A percentile compares a stretch with the other conserved stretches of the same genome.
These are phyloP conservation scores for Perca schrenkii DNA, from an alignment of 2,113 vertebrate genomes.

Conservation along the genomic window DNA sequence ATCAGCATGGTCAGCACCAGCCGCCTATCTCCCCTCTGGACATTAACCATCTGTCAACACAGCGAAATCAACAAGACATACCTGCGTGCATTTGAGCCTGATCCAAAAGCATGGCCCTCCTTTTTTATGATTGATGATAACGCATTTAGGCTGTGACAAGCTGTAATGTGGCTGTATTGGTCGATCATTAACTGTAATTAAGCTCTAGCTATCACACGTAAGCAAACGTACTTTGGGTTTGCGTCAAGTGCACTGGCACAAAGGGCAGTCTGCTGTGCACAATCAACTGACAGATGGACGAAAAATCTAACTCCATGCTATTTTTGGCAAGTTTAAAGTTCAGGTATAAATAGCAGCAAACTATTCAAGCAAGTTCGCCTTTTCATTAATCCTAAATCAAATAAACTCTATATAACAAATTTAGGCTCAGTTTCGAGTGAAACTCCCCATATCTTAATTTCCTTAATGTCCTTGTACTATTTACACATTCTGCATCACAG, in stretches of 20 bases:
- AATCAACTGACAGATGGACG: slow-evolving; percentile 4
- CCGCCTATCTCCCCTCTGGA: slow-evolving; percentile 26
- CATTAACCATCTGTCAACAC: slow-evolving; percentile 55
- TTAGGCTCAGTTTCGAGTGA: neutral
- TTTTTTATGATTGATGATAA: slow-evolving; percentile 63
- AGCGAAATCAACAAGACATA: slow-evolving; percentile 50
- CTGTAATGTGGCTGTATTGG: slow-evolving; percentile 50
- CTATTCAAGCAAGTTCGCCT: neutral
- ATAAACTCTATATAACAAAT: neutral
- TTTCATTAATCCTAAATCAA: neutral
- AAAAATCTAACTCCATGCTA: neutral
- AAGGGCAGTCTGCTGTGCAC: slow-evolving; percentile 15
- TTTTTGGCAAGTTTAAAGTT: slow-evolving; percentile 34
- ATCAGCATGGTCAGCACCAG: slow-evolving; percentile 38
- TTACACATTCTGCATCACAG: neutral
- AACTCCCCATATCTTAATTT: neutral
- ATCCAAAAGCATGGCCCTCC: slow-evolving; percentile 24
- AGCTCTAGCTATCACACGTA: slow-evolving; percentile 18
- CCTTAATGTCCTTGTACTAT: slow-evolving; percentile 10
- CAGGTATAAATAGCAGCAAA: neutral
- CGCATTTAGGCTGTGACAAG: slow-evolving; percentile 62
- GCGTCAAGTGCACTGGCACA: slow-evolving; percentile 35
- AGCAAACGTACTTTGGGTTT: slow-evolving; percentile 30
- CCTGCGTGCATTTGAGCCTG: slow-evolving; percentile 34
- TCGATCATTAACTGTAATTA: slow-evolving; percentile 73